Base-by-base conservation (phyloP, 1,140 invertebrate genomes). In the Oryctes rhinoceros region DNA sequence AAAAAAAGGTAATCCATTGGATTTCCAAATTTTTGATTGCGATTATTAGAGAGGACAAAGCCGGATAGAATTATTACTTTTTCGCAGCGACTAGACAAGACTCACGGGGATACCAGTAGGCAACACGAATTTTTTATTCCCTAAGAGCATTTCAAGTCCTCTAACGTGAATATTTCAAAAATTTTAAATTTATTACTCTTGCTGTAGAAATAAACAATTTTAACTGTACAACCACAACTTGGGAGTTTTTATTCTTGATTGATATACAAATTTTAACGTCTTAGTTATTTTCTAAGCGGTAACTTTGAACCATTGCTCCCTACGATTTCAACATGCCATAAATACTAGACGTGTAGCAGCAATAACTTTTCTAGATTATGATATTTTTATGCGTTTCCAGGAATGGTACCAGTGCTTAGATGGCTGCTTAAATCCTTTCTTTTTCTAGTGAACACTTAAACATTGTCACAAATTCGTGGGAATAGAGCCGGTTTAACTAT, bases 301-400 rank as follows among this genome's bases (percentile, higher is more conserved):
- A 59, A 59, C 0, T n/a, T 15, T 59, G 0, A 59, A 39, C 53
- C 53, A 59, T 59, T 15, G 53, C 18, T 59, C n/a, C 15, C 10
- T 6, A 11, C 39, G 39, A 4, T 53, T 59, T 18, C 18, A 59
- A n/a, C 15, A 59, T 18, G 18, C 53, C 53, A 59, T 59, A 59
- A 13, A 53, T 11, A 48, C n/a, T 5, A 59, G 53, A 59, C 18
- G 7, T 18, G 53, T 59, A 59, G 11, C 15, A 59, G 53, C 18
- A 59, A 59, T 59, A 59, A 59, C n/a, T 59, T 59, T 59, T 59
- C 53, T 59, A 59, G 5, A 15, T 59, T 59, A 59, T 59, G 53
- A 59, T 59, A 59, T 59, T 10, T 59, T 59, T 59, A 71, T 71
- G 65, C 20, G 35, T 71, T 71, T 71, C 24, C 35, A 71, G 5